Conservation (phyloP, 2,797 vertebrate genomes). For the Anguilla obscura region DNA sequence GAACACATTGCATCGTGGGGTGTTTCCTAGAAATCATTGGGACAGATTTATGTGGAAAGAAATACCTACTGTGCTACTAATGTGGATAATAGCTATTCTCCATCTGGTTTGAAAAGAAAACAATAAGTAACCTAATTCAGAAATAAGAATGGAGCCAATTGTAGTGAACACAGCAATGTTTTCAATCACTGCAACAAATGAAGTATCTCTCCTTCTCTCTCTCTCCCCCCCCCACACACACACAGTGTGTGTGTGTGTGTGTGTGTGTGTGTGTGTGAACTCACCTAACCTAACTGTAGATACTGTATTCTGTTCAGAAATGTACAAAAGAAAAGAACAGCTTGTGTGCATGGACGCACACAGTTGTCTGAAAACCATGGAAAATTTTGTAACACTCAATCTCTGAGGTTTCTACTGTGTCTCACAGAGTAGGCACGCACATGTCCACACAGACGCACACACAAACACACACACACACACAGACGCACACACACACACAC, state of each 20-base stretch:
- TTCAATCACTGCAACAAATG: not conserved
- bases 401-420: not conserved
- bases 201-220: not conserved
- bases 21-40: not conserved
- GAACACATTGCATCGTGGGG: not conserved
- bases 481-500: not conserved
- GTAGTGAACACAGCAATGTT: not conserved
- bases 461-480: too few species aligned
- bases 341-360: not conserved
- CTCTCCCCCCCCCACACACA: too few species aligned
- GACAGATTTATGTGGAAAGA: not conserved
- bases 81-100: not conserved
- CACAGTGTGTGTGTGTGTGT: too few species aligned
- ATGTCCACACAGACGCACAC: too few species aligned
- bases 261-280: not conserved
- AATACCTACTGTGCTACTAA: slow-evolving; percentile 4
- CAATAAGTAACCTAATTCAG: not conserved
- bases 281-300: not conserved
- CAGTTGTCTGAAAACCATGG: slow-evolving; percentile 20
- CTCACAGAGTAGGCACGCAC: not conserved
- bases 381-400: slow-evolving; percentile 13
- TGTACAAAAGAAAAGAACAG: not conserved
- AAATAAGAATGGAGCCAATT: not conserved
- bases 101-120: not conserved
- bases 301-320: not conserved